A percentile compares a stretch with the other conserved stretches of the same genome.
Evolutionary conservation across 2,797 vertebrate species (phyloP).

Genomic region (Bradypodion pumilum): DNA sequence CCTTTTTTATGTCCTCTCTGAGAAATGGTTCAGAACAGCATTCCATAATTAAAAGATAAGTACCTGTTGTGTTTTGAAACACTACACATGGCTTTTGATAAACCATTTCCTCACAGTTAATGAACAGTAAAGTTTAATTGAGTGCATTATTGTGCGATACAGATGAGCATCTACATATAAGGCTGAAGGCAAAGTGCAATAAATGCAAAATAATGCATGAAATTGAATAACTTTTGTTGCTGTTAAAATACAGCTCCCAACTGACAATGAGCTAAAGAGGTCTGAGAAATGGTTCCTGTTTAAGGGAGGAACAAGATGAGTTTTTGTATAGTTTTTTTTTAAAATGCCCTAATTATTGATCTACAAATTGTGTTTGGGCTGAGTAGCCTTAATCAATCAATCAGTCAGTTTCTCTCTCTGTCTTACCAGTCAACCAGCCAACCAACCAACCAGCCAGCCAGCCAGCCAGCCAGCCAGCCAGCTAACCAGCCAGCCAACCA

Average conservation of each 20-base stretch:
- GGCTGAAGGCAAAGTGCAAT: slow-evolving; percentile 16
- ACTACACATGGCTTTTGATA: slow-evolving; percentile 16
- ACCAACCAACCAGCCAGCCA: too few relatives aligned
- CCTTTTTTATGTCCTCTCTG: background rate
- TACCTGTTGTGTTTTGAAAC: slow-evolving; percentile 37
- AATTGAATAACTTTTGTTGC: slow-evolving; percentile 32
- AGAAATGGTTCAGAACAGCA: background rate
- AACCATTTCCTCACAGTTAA: slow-evolving; percentile 28
- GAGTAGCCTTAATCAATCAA: too few relatives aligned
- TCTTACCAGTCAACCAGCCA: too few relatives aligned
- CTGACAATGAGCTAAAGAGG: background rate
- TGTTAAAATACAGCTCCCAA: slow-evolving; percentile 10
- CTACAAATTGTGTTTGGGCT: background rate
- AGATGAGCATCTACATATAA: slow-evolving; percentile 26
- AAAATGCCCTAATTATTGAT: background rate
- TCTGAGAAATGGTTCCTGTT: background rate
- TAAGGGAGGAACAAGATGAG: background rate
- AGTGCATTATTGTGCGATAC: slow-evolving; percentile 18
- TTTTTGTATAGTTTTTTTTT: background rate
- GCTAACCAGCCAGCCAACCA: too few relatives aligned
- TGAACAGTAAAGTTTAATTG: slow-evolving; percentile 37
- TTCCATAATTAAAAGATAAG: slow-evolving; percentile 36
- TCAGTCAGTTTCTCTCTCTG: too few relatives aligned
- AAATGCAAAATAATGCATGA: slow-evolving; percentile 36
- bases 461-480: too few relatives aligned